A percentile compares a stretch with the other conserved stretches of the same genome.
These are phyloP conservation scores for Tiphia femorata DNA, from an alignment of 2,888 invertebrate genomes.

Conservation along the genomic window DNA sequence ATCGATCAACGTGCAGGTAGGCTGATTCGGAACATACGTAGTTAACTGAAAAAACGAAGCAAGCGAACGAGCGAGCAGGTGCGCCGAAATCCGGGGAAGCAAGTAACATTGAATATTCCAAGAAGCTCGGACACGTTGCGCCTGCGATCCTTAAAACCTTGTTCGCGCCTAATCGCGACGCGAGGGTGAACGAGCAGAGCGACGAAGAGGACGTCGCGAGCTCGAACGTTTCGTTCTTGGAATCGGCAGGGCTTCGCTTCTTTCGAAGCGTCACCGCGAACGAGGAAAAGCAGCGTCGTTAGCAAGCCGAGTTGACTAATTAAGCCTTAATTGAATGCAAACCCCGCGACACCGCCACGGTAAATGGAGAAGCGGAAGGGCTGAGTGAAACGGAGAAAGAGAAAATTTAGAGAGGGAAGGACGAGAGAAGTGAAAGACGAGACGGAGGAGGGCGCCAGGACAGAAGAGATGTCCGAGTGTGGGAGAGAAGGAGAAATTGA, in stretches of 20 bases:
- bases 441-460: neutral
- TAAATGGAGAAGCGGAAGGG: constrained; percentile 4
- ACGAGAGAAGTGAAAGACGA: neutral
- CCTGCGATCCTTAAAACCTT: neutral
- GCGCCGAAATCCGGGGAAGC: constrained; percentile 5
- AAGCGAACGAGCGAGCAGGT: constrained; percentile 9
- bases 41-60: no score
- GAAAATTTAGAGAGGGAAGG: neutral
- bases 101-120: neutral
- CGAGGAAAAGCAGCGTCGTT: constrained; percentile 27
- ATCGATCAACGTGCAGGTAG: no score
- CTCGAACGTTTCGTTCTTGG: neutral
- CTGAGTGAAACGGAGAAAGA: neutral
- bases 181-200: neutral
- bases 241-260: neutral
- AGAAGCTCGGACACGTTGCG: neutral
- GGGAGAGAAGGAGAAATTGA: constrained; percentile 8
- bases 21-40: no score
- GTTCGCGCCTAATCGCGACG: no score
- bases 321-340: constrained; percentile 54
- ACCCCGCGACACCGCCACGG: constrained; percentile 23
- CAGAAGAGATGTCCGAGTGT: no score
- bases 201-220: neutral
- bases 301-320: constrained; percentile 49
- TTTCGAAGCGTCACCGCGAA: constrained; percentile 19